Conservation (phyloP, 2,888 invertebrate species). For the Fragum fragum region DNA sequence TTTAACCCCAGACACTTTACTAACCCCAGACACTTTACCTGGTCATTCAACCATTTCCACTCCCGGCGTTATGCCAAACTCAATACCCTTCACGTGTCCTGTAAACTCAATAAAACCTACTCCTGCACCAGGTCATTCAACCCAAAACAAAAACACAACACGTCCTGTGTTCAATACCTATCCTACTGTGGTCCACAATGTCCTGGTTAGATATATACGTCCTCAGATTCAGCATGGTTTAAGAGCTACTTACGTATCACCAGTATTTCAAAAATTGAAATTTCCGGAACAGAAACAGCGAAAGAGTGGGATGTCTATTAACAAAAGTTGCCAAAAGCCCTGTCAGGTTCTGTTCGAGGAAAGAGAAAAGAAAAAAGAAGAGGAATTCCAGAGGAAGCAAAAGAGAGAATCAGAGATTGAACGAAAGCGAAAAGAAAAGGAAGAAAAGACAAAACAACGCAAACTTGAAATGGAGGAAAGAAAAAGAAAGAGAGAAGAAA, state of each 20-base stretch:
- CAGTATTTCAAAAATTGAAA: slow-evolving; percentile 9
- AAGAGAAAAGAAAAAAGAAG: slow-evolving; percentile 18
- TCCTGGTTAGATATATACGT: too few species aligned
- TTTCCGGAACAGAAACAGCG: slow-evolving; percentile 12
- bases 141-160: too few species aligned
- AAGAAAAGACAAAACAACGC: not conserved
- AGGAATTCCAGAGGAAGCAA: not conserved
- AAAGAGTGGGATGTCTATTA: not conserved
- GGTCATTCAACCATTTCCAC: too few species aligned
- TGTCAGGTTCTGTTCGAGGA: slow-evolving; percentile 34
- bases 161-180: too few species aligned
- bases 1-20: too few species aligned
- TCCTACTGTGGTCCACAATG: too few species aligned
- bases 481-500: not conserved
- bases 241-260: slow-evolving; percentile 9
- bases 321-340: slow-evolving; percentile 33
- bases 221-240: too few species aligned
- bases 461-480: not conserved
- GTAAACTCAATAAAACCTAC: too few species aligned
- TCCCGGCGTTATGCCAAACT: too few species aligned
- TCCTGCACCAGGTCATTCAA: too few species aligned
- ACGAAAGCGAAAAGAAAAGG: not conserved
- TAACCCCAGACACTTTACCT: too few species aligned
- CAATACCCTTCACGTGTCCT: too few species aligned
- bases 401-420: slow-evolving; percentile 15